phyloP scores from a whole-genome alignment of 2,888 invertebrate genomes.

The Aromia moschata region DNA sequence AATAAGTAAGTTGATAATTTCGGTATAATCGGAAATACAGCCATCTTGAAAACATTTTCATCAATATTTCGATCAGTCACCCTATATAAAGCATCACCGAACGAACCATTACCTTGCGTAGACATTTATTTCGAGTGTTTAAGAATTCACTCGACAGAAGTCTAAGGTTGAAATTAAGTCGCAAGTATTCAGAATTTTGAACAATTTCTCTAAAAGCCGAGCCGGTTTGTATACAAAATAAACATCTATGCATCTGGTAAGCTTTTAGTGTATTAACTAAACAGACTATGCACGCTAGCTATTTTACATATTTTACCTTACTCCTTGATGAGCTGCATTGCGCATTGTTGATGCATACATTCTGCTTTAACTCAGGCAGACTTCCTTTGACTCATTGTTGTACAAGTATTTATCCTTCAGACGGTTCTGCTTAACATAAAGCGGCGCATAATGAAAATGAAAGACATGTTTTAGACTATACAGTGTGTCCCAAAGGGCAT shows the following conservation, averaged over 20 bases:
- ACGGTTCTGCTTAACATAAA: no score
- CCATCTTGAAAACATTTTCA: no score
- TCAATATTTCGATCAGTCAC: no score
- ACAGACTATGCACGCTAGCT: constrained; percentile 27
- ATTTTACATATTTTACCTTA: constrained; percentile 23
- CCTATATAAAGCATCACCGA: no score
- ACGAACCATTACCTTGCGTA: no score
- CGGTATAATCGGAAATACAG: no score
- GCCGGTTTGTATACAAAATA: constrained; percentile 15
- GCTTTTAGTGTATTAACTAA: constrained; percentile 32
- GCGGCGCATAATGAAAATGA: no score
- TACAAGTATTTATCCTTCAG: no score
- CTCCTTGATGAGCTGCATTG: background rate
- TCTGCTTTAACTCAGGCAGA: constrained; percentile 2
- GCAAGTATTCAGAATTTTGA: constrained; percentile 20
- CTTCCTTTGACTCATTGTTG: constrained; percentile 20
- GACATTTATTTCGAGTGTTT: constrained; percentile 9
- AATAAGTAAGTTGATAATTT: no score
- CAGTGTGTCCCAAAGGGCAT: no score
- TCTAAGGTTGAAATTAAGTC: constrained; percentile 14
- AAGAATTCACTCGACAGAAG: constrained; percentile 12
- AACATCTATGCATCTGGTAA: constrained; percentile 26
- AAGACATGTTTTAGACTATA: no score
- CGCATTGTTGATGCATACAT: constrained; percentile 21
- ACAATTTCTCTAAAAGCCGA: constrained; percentile 8